Evolutionary conservation across 1,140 invertebrate genomes (phyloP).

Genomic region (Frieseomelitta varia): DNA sequence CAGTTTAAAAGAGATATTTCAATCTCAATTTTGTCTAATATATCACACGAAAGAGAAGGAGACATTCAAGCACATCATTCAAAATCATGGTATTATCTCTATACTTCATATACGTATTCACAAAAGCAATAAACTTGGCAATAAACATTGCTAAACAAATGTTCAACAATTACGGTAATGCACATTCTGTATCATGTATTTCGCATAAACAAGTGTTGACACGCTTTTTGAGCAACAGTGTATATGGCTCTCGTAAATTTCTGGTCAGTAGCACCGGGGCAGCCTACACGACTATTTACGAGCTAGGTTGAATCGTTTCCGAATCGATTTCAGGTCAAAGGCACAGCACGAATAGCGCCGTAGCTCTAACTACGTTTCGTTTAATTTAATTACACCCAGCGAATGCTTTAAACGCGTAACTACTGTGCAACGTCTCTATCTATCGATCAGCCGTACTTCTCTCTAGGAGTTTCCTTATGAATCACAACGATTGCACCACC

Average conservation of each 20-base stretch:
- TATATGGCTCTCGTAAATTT: neutral
- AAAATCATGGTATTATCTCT: too few relatives aligned
- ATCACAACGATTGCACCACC: neutral
- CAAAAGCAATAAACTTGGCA: too few relatives aligned
- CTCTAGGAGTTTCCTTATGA: neutral
- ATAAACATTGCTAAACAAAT: too few relatives aligned
- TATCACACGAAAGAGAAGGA: too few relatives aligned
- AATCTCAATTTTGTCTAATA: too few relatives aligned
- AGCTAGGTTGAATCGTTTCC: neutral
- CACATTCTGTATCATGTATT: too few relatives aligned
- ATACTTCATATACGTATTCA: too few relatives aligned
- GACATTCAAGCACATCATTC: too few relatives aligned
- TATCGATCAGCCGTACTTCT: too few relatives aligned
- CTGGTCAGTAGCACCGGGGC: neutral
- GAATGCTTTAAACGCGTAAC: neutral
- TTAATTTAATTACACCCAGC: conserved; percentile 5
- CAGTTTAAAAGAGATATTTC: too few relatives aligned
- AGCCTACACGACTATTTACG: neutral
- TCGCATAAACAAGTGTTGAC: neutral
- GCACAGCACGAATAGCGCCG: neutral
- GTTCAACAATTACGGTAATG: too few relatives aligned
- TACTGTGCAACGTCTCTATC: neutral
- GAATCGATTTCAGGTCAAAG: conserved; percentile 16
- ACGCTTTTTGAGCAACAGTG: neutral
- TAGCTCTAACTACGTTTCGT: conserved; percentile 13